phyloP scores from a whole-genome alignment of 2,888 invertebrate species.

The Tiliacea aurago region DNA sequence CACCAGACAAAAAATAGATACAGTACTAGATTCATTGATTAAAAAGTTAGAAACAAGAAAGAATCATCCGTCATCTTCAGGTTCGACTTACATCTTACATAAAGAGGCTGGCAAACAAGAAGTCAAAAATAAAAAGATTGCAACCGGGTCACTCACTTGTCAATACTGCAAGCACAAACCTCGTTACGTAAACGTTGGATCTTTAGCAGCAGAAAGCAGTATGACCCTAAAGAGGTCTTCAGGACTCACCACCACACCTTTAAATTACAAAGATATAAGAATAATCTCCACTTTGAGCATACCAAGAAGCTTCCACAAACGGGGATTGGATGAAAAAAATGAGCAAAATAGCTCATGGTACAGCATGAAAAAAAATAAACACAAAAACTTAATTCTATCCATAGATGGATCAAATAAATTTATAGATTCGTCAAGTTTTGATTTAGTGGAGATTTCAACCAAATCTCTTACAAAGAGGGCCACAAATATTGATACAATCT shows the following conservation, averaged over 20 bases:
- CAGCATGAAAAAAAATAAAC: conserved; percentile 64
- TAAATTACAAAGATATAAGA: conserved; percentile 71
- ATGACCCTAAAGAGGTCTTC: conserved; percentile 62
- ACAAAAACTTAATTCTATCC: conserved; percentile 67
- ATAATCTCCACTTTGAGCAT: conserved; percentile 84
- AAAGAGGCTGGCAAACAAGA: conserved; percentile 62
- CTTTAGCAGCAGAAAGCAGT: conserved; percentile 31
- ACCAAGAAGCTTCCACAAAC: conserved; percentile 76
- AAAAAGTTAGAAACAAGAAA: conserved; percentile 68
- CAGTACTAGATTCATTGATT: conserved; percentile 77
- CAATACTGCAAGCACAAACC: conserved; percentile 63
- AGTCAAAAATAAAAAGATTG: conserved; percentile 71
- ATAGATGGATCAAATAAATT: conserved; percentile 65
- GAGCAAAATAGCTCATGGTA: conserved; percentile 44
- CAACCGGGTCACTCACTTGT: conserved; percentile 60
- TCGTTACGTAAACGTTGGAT: conserved; percentile 31
- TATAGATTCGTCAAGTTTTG: conserved; percentile 70
- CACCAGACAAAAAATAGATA: conserved; percentile 75
- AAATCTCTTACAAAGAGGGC: conserved; percentile 74
- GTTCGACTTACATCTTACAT: conserved; percentile 76
- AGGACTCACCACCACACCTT: conserved; percentile 72
- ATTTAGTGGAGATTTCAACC: conserved; percentile 77
- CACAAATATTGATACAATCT: conserved; percentile 63
- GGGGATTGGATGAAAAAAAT: conserved; percentile 47
- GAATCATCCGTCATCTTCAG: conserved; percentile 68